These are phyloP conservation scores for Sebastes umbrosus DNA, from an alignment of 2,797 vertebrate genomes.

Conservation along the genomic window DNA sequence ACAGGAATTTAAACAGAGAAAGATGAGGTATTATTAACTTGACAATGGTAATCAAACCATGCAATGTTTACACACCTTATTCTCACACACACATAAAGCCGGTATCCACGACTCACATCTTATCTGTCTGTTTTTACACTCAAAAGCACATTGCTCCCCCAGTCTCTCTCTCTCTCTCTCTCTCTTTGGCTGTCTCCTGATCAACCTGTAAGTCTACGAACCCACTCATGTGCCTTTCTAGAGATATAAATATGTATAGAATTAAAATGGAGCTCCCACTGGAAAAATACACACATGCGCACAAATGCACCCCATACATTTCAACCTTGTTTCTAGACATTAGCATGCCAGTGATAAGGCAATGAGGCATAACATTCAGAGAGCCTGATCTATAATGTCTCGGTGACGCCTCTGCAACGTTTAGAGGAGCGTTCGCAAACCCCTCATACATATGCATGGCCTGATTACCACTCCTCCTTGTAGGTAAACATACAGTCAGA, in stretches of 20 bases:
- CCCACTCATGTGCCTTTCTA: slow-evolving; percentile 16
- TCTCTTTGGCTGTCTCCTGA: not conserved
- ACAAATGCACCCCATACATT: slow-evolving; percentile 5
- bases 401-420: slow-evolving; percentile 46
- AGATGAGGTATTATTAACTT: slow-evolving; percentile 37
- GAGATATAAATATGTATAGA: not conserved
- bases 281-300: not conserved
- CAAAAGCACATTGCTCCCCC: not conserved
- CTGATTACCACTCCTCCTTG: slow-evolving; percentile 42
- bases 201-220: slow-evolving; percentile 12
- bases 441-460: slow-evolving; percentile 55
- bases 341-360: slow-evolving; percentile 17
- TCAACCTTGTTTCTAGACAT: not conserved
- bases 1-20: slow-evolving; percentile 12
- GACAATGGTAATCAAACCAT: slow-evolving; percentile 16
- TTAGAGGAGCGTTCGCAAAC: slow-evolving; percentile 31
- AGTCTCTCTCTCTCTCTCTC: not conserved
- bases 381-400: slow-evolving; percentile 25
- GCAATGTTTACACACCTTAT: slow-evolving; percentile 10
- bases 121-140: not conserved
- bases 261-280: slow-evolving; percentile 16
- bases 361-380: slow-evolving; percentile 8
- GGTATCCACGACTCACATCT: slow-evolving; percentile 5
- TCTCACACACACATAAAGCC: not conserved
- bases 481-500: slow-evolving; percentile 45